Conservation (phyloP, 2,113 vertebrate species). For the Nannospalax galili region DNA sequence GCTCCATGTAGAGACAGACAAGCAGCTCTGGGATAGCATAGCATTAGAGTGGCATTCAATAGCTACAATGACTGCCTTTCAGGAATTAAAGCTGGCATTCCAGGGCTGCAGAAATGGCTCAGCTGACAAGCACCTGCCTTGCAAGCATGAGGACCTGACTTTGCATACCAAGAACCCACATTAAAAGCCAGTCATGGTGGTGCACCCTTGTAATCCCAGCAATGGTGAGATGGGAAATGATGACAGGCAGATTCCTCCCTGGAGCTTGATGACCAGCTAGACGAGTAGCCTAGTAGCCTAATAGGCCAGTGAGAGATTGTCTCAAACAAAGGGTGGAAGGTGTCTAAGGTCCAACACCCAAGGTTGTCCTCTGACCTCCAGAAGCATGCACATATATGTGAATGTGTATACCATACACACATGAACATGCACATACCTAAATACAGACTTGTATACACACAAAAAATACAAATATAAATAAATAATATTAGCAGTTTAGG, state of each 20-base stretch:
- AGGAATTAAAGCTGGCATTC: neutral
- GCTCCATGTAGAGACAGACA: neutral
- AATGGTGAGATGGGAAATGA: neutral
- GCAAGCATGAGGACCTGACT: neutral
- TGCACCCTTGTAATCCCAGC: neutral
- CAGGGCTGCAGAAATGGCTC: neutral
- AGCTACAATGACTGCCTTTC: neutral
- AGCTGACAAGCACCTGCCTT: neutral
- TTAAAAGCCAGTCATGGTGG: neutral
- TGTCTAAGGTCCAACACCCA: neutral
- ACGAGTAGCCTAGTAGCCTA: neutral
- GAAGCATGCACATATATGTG: neutral
- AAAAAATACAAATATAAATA: neutral
- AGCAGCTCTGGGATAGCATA: neutral
- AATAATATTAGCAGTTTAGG: neutral
- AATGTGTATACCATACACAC: too few species aligned
- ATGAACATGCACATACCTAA: neutral
- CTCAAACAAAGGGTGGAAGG: neutral
- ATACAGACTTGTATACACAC: too few species aligned
- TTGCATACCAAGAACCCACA: neutral
- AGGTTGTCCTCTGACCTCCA: neutral
- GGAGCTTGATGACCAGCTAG: too few species aligned
- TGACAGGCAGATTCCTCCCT: neutral
- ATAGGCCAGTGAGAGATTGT: neutral
- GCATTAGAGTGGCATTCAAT: neutral